Conservation (phyloP, 2,113 vertebrate species). For the Illadopsis cleaveri region DNA sequence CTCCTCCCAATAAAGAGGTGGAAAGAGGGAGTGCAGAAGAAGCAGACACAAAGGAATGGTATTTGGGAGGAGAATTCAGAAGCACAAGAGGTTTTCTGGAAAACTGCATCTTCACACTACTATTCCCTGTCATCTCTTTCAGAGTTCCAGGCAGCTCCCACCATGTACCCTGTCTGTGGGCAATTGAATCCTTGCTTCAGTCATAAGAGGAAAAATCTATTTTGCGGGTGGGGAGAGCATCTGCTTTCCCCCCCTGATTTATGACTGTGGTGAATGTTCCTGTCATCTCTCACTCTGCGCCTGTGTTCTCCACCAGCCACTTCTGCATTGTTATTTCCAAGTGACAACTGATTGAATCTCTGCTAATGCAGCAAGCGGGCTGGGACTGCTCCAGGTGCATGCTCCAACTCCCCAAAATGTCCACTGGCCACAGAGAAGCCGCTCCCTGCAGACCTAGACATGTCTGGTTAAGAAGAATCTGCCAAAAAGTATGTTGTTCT, state of each 20-base stretch:
- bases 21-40: background rate
- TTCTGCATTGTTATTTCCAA: slow-evolving; percentile 6
- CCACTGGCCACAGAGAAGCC: background rate
- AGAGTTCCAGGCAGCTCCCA: background rate
- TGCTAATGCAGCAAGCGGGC: background rate
- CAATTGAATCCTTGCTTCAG: background rate
- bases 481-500: background rate
- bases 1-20: background rate
- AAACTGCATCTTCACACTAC: background rate
- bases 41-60: background rate
- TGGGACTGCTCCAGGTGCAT: background rate
- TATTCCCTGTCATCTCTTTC: background rate
- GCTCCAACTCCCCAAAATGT: background rate
- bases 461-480: background rate
- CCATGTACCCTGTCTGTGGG: background rate
- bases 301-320: background rate
- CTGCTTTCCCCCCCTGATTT: background rate
- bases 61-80: background rate
- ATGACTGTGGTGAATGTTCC: background rate
- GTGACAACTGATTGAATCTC: background rate
- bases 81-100: background rate
- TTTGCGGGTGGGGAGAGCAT: background rate
- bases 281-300: background rate
- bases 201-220: background rate
- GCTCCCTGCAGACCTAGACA: background rate